Evolutionary conservation across 2,113 vertebrate species (phyloP).

Genomic region (Andinoacara biseriatus): DNA sequence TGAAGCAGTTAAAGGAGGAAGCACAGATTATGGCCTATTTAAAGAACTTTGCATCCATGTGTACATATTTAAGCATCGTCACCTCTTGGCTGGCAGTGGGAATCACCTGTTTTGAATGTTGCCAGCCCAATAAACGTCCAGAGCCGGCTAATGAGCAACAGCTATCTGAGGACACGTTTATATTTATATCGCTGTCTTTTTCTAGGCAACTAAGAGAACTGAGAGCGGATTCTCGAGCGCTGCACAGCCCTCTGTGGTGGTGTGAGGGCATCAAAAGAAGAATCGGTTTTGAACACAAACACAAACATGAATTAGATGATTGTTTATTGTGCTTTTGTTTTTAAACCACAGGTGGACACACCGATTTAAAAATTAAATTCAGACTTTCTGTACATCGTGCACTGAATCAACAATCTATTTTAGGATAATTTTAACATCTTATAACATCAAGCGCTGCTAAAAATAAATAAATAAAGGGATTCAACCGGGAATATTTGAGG

Average conservation of each 20-base stretch:
- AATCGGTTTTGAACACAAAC: neutral
- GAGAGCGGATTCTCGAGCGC: conserved; percentile 27
- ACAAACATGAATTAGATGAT: conserved; percentile 1
- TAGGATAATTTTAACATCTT: neutral
- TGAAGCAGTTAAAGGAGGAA: neutral
- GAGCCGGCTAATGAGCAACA: conserved; percentile 37
- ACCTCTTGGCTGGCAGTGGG: conserved; percentile 8
- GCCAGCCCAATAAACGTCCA: neutral
- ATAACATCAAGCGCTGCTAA: neutral
- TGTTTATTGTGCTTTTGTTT: conserved; percentile 21
- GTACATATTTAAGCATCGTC: conserved; percentile 31
- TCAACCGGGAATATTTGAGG: neutral
- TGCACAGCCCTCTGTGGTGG: conserved; percentile 1
- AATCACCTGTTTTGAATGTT: conserved; percentile 14
- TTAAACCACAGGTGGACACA: neutral
- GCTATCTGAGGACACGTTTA: conserved; percentile 40
- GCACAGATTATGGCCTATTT: neutral
- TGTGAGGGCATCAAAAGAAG: conserved; percentile 14
- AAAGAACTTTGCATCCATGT: conserved; percentile 41
- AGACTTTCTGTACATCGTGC: neutral
- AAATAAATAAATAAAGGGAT: neutral
- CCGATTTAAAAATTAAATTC: neutral
- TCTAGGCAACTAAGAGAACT: conserved; percentile 8
- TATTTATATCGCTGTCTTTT: conserved; percentile 51
- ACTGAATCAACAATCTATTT: neutral